Evolutionary conservation across 2,888 invertebrate genomes (phyloP).

Genomic region (Slavum lentiscoides): DNA sequence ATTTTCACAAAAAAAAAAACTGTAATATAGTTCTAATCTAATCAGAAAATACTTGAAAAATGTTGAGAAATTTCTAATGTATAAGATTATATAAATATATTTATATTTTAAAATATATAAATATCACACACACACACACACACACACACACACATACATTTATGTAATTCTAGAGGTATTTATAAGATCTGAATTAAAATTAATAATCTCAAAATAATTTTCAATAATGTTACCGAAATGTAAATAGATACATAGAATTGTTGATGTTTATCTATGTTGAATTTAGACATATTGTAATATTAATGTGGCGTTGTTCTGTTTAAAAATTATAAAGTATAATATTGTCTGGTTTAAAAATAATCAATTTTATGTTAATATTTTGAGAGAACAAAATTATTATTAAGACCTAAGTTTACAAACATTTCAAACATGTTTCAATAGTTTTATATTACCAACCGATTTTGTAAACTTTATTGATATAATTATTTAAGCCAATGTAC

Average conservation of each 20-base stretch:
- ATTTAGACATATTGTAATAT: conserved; percentile 23
- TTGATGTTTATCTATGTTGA: conserved; percentile 18
- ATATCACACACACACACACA: no score
- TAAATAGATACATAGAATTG: conserved; percentile 30
- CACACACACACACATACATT: background rate
- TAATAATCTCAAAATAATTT: conserved; percentile 9
- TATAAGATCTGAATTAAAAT: background rate
- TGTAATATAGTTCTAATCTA: background rate
- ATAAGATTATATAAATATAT: background rate
- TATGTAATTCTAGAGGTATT: background rate
- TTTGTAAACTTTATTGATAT: conserved; percentile 23
- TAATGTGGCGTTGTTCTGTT: background rate
- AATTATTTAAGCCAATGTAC: conserved; percentile 40
- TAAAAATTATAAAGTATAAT: conserved; percentile 3
- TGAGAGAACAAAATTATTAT: background rate
- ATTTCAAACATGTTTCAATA: conserved; percentile 25
- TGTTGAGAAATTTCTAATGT: background rate
- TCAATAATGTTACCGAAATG: conserved; percentile 16
- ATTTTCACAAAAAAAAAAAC: conserved; percentile 1
- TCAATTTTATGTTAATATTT: conserved; percentile 12
- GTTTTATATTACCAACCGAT: conserved; percentile 27
- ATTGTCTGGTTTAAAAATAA: conserved; percentile 11
- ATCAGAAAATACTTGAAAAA: background rate
- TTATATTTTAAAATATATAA: no score
- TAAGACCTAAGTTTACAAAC: background rate